Percentiles rank a stretch among this genome's conserved stretches.
Evolutionary conservation across 2,888 invertebrate species (phyloP).

Genomic region (Leucophenga maculata): DNA sequence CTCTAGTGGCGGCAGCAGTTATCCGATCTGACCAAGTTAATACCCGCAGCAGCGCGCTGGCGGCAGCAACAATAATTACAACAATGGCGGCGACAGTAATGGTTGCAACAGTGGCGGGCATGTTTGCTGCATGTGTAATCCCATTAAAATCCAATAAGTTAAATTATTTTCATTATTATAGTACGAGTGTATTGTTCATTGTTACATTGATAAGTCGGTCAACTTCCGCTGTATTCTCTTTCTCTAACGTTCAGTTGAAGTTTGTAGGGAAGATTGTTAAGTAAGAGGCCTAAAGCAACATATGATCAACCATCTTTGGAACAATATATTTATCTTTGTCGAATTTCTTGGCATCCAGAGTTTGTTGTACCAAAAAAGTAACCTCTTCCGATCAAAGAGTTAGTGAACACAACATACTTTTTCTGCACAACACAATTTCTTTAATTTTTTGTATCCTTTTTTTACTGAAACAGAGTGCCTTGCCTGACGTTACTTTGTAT

Average conservation of each 20-base stretch:
- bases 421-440: too few species aligned
- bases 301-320: too few species aligned
- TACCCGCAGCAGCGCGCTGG: slow-evolving; percentile 3
- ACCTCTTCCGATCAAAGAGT: too few species aligned
- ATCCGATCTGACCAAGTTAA: slow-evolving; percentile 18
- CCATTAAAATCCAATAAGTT: slow-evolving; percentile 70
- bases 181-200: slow-evolving; percentile 48
- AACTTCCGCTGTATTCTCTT: not conserved
- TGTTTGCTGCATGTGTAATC: slow-evolving; percentile 60
- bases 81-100: not conserved
- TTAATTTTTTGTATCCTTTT: too few species aligned
- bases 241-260: not conserved
- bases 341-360: too few species aligned
- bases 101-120: not conserved
- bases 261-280: not conserved
- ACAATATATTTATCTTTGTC: too few species aligned
- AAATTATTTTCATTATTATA: slow-evolving; percentile 68
- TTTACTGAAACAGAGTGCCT: too few species aligned
- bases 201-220: not conserved
- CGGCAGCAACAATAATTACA: not conserved
- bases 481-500: too few species aligned
- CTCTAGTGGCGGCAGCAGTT: not conserved
- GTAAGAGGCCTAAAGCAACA: too few species aligned
- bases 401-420: too few species aligned
- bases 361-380: too few species aligned